A percentile compares a stretch with the other conserved stretches of the same genome.
These are phyloP conservation scores for Petroica traversi DNA, from an alignment of 2,113 vertebrate genomes.

Conservation along the genomic window DNA sequence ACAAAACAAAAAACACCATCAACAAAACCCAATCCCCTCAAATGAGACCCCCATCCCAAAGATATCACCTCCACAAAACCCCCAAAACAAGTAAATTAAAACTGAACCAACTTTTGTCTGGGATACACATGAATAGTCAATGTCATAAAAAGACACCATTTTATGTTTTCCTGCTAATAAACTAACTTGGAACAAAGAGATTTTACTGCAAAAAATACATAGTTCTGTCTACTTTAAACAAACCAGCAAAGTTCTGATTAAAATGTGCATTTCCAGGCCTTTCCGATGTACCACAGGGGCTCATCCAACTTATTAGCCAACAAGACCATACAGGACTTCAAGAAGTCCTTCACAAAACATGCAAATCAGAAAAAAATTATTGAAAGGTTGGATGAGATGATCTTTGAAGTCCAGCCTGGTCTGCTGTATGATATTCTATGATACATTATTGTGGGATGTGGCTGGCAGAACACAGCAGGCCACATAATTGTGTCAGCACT, in stretches of 20 bases:
- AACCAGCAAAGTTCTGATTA: not conserved
- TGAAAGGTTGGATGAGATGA: not conserved
- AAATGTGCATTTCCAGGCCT: not conserved
- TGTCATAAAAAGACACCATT: not conserved
- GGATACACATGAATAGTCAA: not conserved
- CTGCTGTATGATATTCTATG: not conserved
- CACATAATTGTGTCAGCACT: not conserved
- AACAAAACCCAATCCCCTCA: accelerated
- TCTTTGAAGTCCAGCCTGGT: not conserved
- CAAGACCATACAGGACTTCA: not conserved
- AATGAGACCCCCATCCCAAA: accelerated
- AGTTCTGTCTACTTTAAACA: not conserved
- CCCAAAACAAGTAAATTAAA: not conserved
- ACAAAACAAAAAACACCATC: not conserved
- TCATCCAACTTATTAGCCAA: not conserved
- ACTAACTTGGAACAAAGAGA: not conserved
- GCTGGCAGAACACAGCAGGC: not conserved
- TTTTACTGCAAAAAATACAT: not conserved
- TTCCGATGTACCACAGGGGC: not conserved
- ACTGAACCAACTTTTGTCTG: not conserved
- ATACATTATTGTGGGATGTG: accelerated
- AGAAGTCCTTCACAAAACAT: not conserved
- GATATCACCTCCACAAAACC: accelerated
- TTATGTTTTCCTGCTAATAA: not conserved
- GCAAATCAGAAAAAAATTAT: not conserved